phyloP scores from a whole-genome alignment of 2,797 vertebrate species.

The Tauraco hartlaubi region DNA sequence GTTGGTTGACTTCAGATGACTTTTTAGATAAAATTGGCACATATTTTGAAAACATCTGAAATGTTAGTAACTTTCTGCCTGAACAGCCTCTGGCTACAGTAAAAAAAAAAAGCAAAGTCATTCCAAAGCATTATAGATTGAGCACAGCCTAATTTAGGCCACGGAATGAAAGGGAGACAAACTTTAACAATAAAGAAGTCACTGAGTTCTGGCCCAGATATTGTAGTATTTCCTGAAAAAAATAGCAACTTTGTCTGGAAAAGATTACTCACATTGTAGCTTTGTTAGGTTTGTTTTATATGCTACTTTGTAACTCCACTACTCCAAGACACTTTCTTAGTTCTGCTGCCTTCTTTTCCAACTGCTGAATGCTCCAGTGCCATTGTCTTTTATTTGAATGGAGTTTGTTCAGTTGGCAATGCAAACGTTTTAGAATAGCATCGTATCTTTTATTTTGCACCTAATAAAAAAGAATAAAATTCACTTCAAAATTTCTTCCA shows the following conservation, averaged over 20 bases:
- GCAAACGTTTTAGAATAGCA: slow-evolving; percentile 89
- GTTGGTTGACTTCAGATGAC: background rate
- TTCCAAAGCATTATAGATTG: background rate
- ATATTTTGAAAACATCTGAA: background rate
- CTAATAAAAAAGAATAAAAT: slow-evolving; percentile 73
- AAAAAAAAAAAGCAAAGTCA: background rate
- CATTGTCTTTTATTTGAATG: slow-evolving; percentile 83
- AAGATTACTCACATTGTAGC: background rate
- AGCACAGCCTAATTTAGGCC: background rate
- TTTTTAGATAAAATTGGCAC: background rate
- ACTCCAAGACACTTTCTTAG: slow-evolving; percentile 77
- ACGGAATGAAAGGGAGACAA: background rate
- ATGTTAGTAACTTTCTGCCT: background rate
- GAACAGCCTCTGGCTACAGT: background rate
- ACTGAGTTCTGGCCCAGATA: background rate
- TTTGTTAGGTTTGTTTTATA: background rate
- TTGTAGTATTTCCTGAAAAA: background rate
- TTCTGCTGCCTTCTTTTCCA: slow-evolving; percentile 83
- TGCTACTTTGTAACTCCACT: background rate
- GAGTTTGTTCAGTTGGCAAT: slow-evolving; percentile 88
- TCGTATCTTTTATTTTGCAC: slow-evolving; percentile 90
- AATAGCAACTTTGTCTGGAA: background rate
- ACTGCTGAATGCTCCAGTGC: slow-evolving; percentile 81
- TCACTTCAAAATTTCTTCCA: background rate
- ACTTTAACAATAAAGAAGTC: background rate